phyloP scores from a whole-genome alignment of 2,797 vertebrate species.

The Psittacula derbiana region DNA sequence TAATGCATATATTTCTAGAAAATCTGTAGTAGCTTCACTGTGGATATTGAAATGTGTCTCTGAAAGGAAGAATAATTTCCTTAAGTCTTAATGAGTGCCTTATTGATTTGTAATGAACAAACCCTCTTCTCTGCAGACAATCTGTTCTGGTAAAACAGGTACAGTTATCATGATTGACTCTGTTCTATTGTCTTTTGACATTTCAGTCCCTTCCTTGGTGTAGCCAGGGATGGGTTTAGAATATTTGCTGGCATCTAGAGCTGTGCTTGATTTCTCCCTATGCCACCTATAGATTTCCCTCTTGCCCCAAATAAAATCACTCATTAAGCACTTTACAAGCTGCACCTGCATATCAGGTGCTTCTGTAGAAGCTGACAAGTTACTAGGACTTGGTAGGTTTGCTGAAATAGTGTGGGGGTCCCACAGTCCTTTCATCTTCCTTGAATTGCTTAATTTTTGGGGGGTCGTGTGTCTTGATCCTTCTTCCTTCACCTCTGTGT shows the following conservation, averaged over 20 bases:
- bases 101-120: background rate
- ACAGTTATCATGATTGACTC: background rate
- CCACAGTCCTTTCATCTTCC: background rate
- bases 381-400: background rate
- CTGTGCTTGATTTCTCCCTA: background rate
- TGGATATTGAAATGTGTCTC: background rate
- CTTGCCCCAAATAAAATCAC: background rate
- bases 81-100: background rate
- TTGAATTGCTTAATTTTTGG: background rate
- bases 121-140: background rate
- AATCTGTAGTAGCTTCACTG: background rate
- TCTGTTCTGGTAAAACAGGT: background rate
- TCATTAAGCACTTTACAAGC: background rate
- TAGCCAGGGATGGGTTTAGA: background rate
- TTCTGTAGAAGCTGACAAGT: background rate
- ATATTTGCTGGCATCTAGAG: background rate
- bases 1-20: constrained; percentile 16
- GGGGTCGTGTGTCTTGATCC: background rate
- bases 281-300: accelerated
- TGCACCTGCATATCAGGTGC: background rate
- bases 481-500: background rate
- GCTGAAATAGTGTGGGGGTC: background rate
- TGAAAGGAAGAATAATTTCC: background rate
- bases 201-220: background rate
- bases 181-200: background rate